Evolutionary conservation across 92 coral and sea anemone species (phyloP), one percentile per base, ranked within the genome.

Genomic region (Ricordea florida): DNA sequence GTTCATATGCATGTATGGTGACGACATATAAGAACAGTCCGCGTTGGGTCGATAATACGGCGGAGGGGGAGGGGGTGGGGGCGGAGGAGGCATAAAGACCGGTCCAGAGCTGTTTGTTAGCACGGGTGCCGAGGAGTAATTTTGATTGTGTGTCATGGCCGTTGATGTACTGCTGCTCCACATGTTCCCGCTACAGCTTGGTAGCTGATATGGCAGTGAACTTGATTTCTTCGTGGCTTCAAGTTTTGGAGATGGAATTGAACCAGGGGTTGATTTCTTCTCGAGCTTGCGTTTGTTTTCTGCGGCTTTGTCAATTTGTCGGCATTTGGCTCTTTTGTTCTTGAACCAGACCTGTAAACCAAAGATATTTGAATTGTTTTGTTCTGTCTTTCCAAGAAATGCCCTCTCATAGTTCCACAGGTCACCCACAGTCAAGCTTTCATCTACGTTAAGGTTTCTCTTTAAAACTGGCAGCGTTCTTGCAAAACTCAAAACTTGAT

Each of bases 261-360:
- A 33, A n/a, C 71, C 34, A 17, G 90, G 90, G 38, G 80, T 53
- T n/a, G 97, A 63, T 66, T 91, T 91, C 79, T 86, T 83, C 46
- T 91, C 93, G 24, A 74, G 45, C 69, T 72, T 85, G 29, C 88
- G 88, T 66, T 91, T 91, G 52, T 62, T 91, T 38, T 91, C 97
- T 5, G 76, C 86, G 4, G 97, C 86, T 80, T 91, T 91, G 73
- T 85, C 92, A 40, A 87, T 79, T 46, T 96, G 99, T 30, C 99
- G 91, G 47, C 98, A 90, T 58, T 96, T 96, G 1, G 99, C 99
- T 69, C 99, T 57, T 84, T 97, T 86, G 66, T 96, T 96, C 57
- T 96, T 96, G 76, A 96, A 96, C 99, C 99, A 96, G 10, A 96
- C 99, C 99, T 96, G 18, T 27, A 44, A 32, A 23, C 21, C 29